These are phyloP conservation scores for Lutraria rhynchaena DNA, from an alignment of 1,140 invertebrate species.

Conservation along the genomic window DNA sequence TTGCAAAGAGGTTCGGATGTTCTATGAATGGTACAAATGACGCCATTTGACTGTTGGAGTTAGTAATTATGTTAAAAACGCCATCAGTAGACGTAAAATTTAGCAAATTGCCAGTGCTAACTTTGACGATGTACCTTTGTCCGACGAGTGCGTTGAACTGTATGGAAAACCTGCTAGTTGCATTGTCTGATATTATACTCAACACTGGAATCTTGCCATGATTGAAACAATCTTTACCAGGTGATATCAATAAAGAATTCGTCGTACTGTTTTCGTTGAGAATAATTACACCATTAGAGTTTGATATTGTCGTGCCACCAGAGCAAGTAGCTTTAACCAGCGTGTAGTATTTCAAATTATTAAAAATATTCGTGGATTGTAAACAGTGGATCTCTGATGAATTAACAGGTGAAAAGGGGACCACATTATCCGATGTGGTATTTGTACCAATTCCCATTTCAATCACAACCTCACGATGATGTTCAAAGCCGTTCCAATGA, in stretches of 20 bases:
- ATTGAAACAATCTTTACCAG: not conserved
- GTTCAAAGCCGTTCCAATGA: slow-evolving; percentile 13
- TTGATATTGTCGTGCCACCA: not conserved
- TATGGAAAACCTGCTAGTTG: not conserved
- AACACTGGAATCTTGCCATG: not conserved
- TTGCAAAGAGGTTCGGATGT: not conserved
- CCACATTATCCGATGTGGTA: slow-evolving; percentile 2
- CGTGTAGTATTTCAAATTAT: not conserved
- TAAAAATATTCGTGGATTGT: not conserved
- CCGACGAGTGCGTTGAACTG: no score
- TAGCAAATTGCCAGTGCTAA: no score
- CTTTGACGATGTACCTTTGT: no score
- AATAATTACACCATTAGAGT: not conserved
- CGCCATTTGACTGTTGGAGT: no score
- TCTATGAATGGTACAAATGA: not conserved
- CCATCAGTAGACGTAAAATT: no score
- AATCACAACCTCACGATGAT: slow-evolving; percentile 1
- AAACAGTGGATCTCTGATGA: not conserved
- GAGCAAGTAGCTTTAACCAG: not conserved
- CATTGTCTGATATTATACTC: not conserved
- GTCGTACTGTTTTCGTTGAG: not conserved
- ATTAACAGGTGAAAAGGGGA: not conserved
- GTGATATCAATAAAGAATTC: not conserved
- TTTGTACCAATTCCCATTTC: slow-evolving; percentile 30
- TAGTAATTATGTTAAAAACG: not conserved